phyloP scores from a whole-genome alignment of 2,113 vertebrate species.

The Peromyscus maniculatus region DNA sequence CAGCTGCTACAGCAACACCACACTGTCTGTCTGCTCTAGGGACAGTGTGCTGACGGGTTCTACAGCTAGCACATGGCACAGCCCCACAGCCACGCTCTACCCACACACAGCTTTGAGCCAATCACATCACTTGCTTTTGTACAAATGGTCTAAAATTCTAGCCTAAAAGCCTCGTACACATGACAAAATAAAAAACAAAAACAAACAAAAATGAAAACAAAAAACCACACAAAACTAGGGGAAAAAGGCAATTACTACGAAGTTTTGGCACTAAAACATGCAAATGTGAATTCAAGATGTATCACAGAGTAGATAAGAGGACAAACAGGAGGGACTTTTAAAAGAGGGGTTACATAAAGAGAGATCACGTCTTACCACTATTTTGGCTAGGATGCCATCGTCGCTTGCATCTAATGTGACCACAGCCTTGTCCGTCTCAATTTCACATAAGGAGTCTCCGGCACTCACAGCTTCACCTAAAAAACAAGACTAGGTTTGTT shows the following conservation, averaged over 20 bases:
- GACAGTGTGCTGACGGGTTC: not conserved
- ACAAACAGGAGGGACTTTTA: not conserved
- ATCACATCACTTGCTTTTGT: constrained; percentile 34
- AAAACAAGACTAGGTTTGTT: constrained; percentile 78
- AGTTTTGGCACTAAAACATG: constrained; percentile 19
- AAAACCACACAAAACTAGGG: too few relatives aligned
- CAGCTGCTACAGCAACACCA: not conserved
- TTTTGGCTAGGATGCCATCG: constrained; percentile 96
- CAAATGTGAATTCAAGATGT: constrained; percentile 45
- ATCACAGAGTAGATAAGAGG: not conserved
- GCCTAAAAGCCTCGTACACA: not conserved
- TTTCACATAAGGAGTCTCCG: constrained; percentile 97
- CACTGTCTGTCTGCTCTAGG: not conserved
- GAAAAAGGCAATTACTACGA: not conserved
- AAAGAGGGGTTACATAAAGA: not conserved
- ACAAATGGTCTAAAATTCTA: not conserved
- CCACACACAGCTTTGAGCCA: not conserved
- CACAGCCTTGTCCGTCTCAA: constrained; percentile 98
- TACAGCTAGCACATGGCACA: not conserved
- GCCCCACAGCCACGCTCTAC: not conserved
- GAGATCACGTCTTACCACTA: constrained; percentile 91
- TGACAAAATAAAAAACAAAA: not conserved
- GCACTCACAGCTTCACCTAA: constrained; percentile 93
- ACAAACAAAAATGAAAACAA: too few relatives aligned
- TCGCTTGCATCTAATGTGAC: constrained; percentile 96